Conservation (phyloP, 1,140 invertebrate genomes). For the Apis dorsata region DNA sequence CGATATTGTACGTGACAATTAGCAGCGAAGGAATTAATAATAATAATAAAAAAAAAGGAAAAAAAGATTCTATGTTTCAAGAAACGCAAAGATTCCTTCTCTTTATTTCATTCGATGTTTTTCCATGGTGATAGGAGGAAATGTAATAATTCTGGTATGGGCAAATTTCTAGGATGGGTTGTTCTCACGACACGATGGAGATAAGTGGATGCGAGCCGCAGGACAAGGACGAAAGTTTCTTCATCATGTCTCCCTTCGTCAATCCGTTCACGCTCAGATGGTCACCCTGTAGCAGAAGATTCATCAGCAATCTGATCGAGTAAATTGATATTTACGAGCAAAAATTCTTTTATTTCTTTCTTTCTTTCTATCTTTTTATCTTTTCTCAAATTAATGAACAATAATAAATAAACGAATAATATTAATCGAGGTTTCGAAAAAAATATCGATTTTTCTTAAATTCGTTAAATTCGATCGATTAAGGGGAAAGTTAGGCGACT, state of each 20-base stretch:
- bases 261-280: conserved; percentile 82
- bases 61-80: too few species aligned
- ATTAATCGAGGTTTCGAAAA: too few species aligned
- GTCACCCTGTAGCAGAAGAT: conserved; percentile 84
- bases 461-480: conserved; percentile 6
- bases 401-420: too few species aligned
- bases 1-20: too few species aligned
- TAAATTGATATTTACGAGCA: conserved; percentile 67
- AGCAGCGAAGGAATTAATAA: too few species aligned
- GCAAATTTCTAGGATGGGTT: conserved; percentile 81
- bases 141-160: neutral
- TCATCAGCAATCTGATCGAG: conserved; percentile 85
- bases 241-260: conserved; percentile 85
- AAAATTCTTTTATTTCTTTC: too few species aligned
- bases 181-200: conserved; percentile 82
- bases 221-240: conserved; percentile 75
- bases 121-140: neutral
- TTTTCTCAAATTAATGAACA: too few species aligned
- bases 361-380: too few species aligned
- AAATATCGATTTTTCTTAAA: neutral
- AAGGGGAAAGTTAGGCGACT: conserved; percentile 84
- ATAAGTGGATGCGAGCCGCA: conserved; percentile 75
- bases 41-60: too few species aligned
- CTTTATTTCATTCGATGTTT: neutral
- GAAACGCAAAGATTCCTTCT: neutral